Conservation (phyloP, 2,797 vertebrate species). For the Telmatherina bonti region DNA sequence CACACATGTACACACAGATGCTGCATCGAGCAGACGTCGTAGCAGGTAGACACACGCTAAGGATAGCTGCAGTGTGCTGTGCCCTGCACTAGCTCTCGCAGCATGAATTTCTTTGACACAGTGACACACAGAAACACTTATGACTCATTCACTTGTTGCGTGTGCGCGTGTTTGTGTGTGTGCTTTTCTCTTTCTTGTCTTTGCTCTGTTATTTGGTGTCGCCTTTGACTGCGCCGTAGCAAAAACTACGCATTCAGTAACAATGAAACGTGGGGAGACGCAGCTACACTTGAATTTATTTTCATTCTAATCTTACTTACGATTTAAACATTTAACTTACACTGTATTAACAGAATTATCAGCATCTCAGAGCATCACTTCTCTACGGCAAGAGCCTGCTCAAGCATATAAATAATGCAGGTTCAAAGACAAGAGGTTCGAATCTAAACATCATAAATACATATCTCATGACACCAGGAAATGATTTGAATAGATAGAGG, state of each 20-base stretch:
- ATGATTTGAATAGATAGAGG: slow-evolving; percentile 35
- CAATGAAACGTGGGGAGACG: not conserved
- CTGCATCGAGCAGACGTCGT: slow-evolving; percentile 32
- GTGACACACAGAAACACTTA: slow-evolving; percentile 65
- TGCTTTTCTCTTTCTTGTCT: not conserved
- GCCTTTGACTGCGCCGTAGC: slow-evolving; percentile 19
- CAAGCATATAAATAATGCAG: slow-evolving; percentile 63
- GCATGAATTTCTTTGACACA: slow-evolving; percentile 65
- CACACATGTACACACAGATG: slow-evolving; percentile 27
- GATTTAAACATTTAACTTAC: slow-evolving; percentile 3
- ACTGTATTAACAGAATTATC: slow-evolving; percentile 17
- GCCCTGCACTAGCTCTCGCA: slow-evolving; percentile 52
- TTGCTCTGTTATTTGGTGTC: slow-evolving; percentile 15
- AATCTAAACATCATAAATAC: slow-evolving; percentile 12
- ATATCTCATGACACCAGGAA: slow-evolving; percentile 31
- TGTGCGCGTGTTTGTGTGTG: slow-evolving; percentile 12
- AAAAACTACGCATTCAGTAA: slow-evolving; percentile 20
- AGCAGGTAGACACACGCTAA: slow-evolving; percentile 54
- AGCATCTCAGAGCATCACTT: slow-evolving; percentile 19
- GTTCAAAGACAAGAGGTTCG: slow-evolving; percentile 22
- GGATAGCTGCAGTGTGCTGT: slow-evolving; percentile 30
- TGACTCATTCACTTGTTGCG: slow-evolving; percentile 52
- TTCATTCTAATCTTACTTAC: slow-evolving; percentile 2
- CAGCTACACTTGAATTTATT: slow-evolving; percentile 5
- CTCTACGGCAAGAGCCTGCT: slow-evolving; percentile 29